Conservation (phyloP, 2,797 vertebrate genomes). For the Paratrypauchen microcephalus region DNA sequence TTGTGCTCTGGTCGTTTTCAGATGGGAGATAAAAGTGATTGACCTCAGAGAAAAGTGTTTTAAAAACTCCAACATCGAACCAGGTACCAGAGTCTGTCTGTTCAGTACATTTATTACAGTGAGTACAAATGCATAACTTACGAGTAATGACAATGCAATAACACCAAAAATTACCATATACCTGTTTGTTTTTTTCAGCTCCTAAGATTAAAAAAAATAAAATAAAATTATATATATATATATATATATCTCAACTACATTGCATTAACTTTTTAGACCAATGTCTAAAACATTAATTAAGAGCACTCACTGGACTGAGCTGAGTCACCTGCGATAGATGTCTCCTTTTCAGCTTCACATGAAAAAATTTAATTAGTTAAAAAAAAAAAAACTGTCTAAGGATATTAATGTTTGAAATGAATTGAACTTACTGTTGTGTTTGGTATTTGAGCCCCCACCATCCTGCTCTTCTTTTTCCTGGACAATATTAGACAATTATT, state of each 20-base stretch:
- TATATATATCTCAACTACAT: too few relatives aligned
- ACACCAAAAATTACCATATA: slow-evolving; percentile 8
- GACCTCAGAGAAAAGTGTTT: slow-evolving; percentile 87
- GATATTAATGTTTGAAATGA: neutral
- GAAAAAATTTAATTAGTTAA: neutral
- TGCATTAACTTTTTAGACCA: neutral
- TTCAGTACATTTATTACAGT: slow-evolving; percentile 5
- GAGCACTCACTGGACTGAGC: slow-evolving; percentile 18
- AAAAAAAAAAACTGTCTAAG: neutral
- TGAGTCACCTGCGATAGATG: slow-evolving; percentile 13
- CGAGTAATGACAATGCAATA: neutral
- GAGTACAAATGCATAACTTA: neutral
- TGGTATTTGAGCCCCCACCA: neutral
- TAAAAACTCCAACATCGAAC: slow-evolving; percentile 94
- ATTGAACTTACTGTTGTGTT: slow-evolving; percentile 28
- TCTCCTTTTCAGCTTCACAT: slow-evolving; percentile 33
- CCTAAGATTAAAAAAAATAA: neutral
- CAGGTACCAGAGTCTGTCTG: slow-evolving; percentile 76
- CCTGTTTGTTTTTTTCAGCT: slow-evolving; percentile 40
- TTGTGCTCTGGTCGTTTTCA: slow-evolving; percentile 70
- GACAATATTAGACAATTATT: slow-evolving; percentile 12
- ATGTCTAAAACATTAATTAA: neutral
- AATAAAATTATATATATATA: neutral
- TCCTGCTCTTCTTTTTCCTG: slow-evolving; percentile 9
- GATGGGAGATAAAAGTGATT: slow-evolving; percentile 87